Evolutionary conservation across 2,797 vertebrate genomes (phyloP), one percentile per base, ranked within the genome.

Genomic region (Sebastes kiyomatsui): DNA sequence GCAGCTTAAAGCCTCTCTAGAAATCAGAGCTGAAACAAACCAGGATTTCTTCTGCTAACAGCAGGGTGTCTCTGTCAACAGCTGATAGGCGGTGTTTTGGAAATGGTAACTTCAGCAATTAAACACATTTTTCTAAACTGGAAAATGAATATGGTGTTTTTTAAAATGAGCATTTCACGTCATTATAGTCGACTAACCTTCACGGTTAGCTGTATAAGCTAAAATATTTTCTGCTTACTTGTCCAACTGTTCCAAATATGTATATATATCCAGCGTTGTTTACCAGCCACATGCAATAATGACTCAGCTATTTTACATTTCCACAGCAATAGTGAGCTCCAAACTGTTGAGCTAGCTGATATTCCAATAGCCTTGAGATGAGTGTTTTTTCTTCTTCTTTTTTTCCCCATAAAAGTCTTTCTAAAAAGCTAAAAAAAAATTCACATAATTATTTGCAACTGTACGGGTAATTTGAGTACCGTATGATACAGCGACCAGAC

Each of bases 41-140:
- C 28, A 46, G 61, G 69, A 74, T 78, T 77, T 73, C 27, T 67
- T 72, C 22, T 13, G 66, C 33, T 83, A 35, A 88, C 83, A 71
- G 80, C 58, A 5, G 58, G 56, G 69, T 16, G 20, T 79, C 79
- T 79, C 82, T 92, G 88, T 70, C 4, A 11, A 65, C 62, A 18
- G 78, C 77, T 82, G 85, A 91, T 87, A 90, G 79, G 68, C 67
- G 5, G 38, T 1, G 30, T 76, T 58, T 81, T 84, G 70, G 79
- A 83, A 85, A 27, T 32, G 69, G 79, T 61, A 20, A 69, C 56
- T 32, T n/a, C 3, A 70, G 8, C 22, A 87, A 81, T 88, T 76
- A 75, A 42, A 56, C 66, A 56, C 62, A 0, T 60, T 70, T 69
- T 69, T 22, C 20, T 7, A 4, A 64, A 58, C 59, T 70, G 82